Evolutionary conservation across 2,113 vertebrate species (phyloP), one percentile per base, ranked within the genome.

Genomic region (Girardinichthys multiradiatus): DNA sequence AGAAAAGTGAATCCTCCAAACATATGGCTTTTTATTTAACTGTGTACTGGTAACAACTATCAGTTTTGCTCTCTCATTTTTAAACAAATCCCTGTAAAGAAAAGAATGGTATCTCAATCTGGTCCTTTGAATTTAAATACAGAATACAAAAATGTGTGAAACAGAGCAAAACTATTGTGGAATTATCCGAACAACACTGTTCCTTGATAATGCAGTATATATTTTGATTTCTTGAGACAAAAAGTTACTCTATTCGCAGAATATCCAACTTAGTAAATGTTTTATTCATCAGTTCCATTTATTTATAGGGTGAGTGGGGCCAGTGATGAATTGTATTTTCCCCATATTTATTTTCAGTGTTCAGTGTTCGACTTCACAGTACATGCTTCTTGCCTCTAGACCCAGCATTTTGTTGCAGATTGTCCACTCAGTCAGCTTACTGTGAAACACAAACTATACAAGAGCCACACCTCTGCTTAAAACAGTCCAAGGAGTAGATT

Each of bases 21-120:
- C 86, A 88, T 92, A 93, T 93, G 92, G 92, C 91, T 91, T 92
- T 93, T 93, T 93, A 92, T 91, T 94, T 79, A 83, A 86, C 78
- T 86, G 71, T 59, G 90, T 24, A 91, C 77, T 87, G 79, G 84
- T 48, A 79, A 77, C 66, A 84, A 64, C 42, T 72, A 66, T 57
- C 4, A 2, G 51, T 66, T 81, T 72, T 83, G 61, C 59, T 68
- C 68, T 72, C 77, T 68, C 75, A 80, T 81, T 74, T 86, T 79
- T 57, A 68, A 86, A 87, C 76, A 83, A 86, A 89, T 87, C 33
- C 73, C 77, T 76, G 81, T 57, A 80, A 54, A 79, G 72, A 79
- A 83, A 88, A 31, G 81, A 75, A 74, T 51, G 30, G 39, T 29
- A 42, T 77, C 27, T 70, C 72, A 66, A 76, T 80, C 42, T 62